Evolutionary conservation across 2,797 vertebrate genomes (phyloP).

Genomic region (Neostethus bicornis): DNA sequence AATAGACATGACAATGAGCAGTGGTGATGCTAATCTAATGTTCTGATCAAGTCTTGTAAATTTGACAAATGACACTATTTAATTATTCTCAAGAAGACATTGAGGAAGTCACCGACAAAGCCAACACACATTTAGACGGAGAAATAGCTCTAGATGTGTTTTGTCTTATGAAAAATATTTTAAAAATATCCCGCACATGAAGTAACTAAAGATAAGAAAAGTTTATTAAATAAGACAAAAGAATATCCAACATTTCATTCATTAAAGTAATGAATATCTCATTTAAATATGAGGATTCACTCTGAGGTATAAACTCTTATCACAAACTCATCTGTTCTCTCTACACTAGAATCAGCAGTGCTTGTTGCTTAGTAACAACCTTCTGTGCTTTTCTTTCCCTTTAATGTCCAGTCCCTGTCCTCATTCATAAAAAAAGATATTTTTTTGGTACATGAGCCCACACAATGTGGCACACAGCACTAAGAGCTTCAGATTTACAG

Average conservation of each 20-base stretch:
- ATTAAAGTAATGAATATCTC: not conserved
- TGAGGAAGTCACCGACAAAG: constrained; percentile 22
- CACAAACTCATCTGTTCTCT: constrained; percentile 17
- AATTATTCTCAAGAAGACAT: constrained; percentile 27
- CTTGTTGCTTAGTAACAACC: constrained; percentile 74
- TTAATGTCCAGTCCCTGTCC: constrained; percentile 42
- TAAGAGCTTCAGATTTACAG: constrained; percentile 26
- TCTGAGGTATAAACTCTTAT: constrained; percentile 25
- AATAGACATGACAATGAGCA: constrained; percentile 20
- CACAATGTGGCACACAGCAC: constrained; percentile 5
- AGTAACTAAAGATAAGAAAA: constrained; percentile 1
- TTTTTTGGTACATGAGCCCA: constrained; percentile 19
- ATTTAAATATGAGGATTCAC: constrained; percentile 22
- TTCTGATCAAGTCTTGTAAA: constrained; percentile 23
- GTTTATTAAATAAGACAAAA: constrained; percentile 12
- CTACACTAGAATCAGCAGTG: constrained; percentile 31
- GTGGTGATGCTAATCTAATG: constrained; percentile 18
- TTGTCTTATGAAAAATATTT: not conserved
- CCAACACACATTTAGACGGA: constrained; percentile 6
- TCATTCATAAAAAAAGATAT: constrained; percentile 62
- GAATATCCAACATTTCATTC: constrained; percentile 6
- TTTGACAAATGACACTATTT: constrained; percentile 30
- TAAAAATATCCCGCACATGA: too few relatives aligned
- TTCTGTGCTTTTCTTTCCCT: constrained; percentile 19
- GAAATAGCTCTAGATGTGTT: too few relatives aligned